Conservation (phyloP, 2,888 invertebrate genomes). For the Oscheius sp. region DNA sequence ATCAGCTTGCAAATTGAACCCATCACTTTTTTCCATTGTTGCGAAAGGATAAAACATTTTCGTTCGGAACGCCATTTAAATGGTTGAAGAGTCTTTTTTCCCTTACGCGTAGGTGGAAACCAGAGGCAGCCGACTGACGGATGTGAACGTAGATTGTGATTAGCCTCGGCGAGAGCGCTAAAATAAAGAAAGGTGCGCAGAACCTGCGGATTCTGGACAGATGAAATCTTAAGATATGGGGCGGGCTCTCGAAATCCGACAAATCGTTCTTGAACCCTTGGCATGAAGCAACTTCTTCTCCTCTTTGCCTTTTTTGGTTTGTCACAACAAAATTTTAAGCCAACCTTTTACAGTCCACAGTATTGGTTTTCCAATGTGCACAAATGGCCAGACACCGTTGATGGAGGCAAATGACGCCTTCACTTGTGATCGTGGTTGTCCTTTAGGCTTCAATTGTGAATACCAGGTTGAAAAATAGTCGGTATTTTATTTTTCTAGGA, state of each 20-base stretch:
- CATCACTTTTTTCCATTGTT: slow-evolving; percentile 21
- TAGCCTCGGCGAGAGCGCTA: slow-evolving; percentile 23
- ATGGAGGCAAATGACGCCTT: slow-evolving; percentile 32
- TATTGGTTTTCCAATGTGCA: slow-evolving; percentile 31
- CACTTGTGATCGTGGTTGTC: slow-evolving; percentile 27
- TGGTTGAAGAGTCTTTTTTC: slow-evolving; percentile 13
- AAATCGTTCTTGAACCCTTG: not conserved
- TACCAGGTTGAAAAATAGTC: slow-evolving; percentile 20
- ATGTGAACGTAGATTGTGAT: slow-evolving; percentile 30
- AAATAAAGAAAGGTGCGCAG: slow-evolving; percentile 28
- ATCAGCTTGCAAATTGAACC: no score
- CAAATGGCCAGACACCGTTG: slow-evolving; percentile 26
- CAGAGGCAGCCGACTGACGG: slow-evolving; percentile 25
- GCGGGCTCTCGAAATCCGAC: slow-evolving; percentile 27
- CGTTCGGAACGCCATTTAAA: slow-evolving; percentile 8
- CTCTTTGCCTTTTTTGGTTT: not conserved
- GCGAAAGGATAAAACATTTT: slow-evolving; percentile 19
- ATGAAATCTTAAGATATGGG: slow-evolving; percentile 26
- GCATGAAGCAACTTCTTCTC: slow-evolving; percentile 18
- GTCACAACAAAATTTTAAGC: no score
- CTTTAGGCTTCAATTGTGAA: slow-evolving; percentile 31
- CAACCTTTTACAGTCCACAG: not conserved
- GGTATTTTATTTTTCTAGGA: slow-evolving; percentile 4
- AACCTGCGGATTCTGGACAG: slow-evolving; percentile 30
- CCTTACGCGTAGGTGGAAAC: slow-evolving; percentile 25